Evolutionary conservation across 2,797 vertebrate genomes (phyloP), one percentile per base, ranked within the genome.

Genomic region (Xenops minutus): DNA sequence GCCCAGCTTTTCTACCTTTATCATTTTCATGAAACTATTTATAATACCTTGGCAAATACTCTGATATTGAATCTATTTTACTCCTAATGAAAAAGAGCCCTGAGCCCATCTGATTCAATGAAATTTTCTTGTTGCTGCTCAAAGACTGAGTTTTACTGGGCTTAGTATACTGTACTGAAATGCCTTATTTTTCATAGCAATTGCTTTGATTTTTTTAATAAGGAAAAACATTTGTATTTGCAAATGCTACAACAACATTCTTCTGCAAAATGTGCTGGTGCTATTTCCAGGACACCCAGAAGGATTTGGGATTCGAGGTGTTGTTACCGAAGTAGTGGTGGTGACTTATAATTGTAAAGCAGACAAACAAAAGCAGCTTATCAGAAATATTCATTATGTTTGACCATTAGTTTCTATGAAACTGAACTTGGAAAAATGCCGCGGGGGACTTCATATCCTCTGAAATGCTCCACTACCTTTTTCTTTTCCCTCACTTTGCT

Each of bases 241-340:
- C 32, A 69, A 78, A 48, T 0, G 6, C 46, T 62, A 1, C n/a
- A 49, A 11, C 22, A 21, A 0, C 32, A 5, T 69, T 72, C 8
- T 34, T 63, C 14, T 80, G 80, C 34, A 64, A 63, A 85, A 80
- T 17, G 10, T 71, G 27, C 32, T 18, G 12, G 36, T 92, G 61
- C 48, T 69, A 2, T 90, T 84, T 81, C 62, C 44, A 49, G 82
- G 76, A 46, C 13, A 20, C 10, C 15, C 16, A 37, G 30, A 49
- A 87, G 32, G 56, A 27, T 68, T 83, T 82, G 77, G 56, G 3
- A n/a, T 80, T 18, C 4, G 46, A 3, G 5, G 0, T 26, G 77
- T 49, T 85, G 37, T 48, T 91, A 36, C n/a, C 36, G 56, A 74
- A 75, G 27, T 48, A 51, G 36, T 20, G 48, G 41, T 27, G 13